Conservation (phyloP, 2,888 invertebrate genomes). For the Cantharis flavilabris region DNA sequence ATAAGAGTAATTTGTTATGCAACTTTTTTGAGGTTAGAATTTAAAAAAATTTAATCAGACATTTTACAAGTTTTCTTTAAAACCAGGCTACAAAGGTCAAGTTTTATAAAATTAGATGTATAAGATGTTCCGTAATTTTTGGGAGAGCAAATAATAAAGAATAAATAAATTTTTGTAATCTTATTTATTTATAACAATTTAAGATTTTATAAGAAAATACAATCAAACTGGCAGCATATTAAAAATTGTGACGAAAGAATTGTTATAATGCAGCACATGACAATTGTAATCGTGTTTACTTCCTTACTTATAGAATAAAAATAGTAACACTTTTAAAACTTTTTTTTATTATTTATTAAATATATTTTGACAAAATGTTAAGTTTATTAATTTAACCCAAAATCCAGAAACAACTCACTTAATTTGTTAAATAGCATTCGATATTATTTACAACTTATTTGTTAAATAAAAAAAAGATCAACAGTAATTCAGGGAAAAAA, state of each 20-base stretch:
- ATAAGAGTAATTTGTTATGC: too few species aligned
- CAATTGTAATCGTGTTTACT: not conserved
- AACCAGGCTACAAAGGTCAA: too few species aligned
- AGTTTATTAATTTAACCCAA: not conserved
- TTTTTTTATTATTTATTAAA: not conserved
- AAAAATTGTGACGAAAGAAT: not conserved
- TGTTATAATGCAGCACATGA: not conserved
- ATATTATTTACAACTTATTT: slow-evolving; percentile 1
- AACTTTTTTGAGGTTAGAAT: not conserved
- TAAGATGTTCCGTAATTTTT: not conserved
- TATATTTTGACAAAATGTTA: not conserved
- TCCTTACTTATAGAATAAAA: not conserved
- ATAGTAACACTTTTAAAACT: not conserved
- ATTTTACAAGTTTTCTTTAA: too few species aligned
- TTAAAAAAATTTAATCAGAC: too few species aligned
- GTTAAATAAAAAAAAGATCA: slow-evolving; percentile 21
- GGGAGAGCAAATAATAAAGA: not conserved
- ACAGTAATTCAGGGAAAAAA: slow-evolving; percentile 11
- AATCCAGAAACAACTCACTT: not conserved
- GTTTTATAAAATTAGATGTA: not conserved
- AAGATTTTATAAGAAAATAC: not conserved
- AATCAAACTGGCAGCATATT: not conserved
- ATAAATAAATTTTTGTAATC: not conserved
- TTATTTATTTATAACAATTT: not conserved
- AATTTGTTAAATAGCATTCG: not conserved